Percentiles rank a stretch among this genome's conserved stretches.
Evolutionary conservation across 2,888 invertebrate species (phyloP).

Genomic region (Eudemis profundana): DNA sequence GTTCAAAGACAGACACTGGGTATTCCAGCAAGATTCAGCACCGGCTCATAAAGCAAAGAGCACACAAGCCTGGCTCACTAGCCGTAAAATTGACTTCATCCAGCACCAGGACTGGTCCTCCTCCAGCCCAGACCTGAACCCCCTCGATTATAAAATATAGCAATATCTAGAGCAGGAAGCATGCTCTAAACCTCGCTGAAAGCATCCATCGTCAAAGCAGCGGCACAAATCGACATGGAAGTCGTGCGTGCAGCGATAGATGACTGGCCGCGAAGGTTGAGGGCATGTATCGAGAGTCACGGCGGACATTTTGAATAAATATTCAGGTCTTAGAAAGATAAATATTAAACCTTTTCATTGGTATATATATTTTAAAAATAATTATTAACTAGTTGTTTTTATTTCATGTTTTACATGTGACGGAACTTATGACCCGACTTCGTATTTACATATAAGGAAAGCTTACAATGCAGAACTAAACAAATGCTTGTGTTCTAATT

Average conservation of each 20-base stretch:
- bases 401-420: background rate
- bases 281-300: background rate
- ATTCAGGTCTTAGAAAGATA: background rate
- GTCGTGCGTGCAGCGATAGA: slow-evolving; percentile 8
- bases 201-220: slow-evolving; percentile 2
- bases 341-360: background rate
- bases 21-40: slow-evolving; percentile 37
- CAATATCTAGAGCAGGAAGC: slow-evolving; percentile 25
- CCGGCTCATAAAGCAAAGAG: slow-evolving; percentile 43
- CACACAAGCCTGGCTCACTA: slow-evolving; percentile 43
- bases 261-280: slow-evolving; percentile 8
- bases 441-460: background rate
- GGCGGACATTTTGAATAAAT: background rate
- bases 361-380: background rate
- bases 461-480: no score
- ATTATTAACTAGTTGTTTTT: background rate
- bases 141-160: slow-evolving; percentile 38
- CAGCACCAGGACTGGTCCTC: slow-evolving; percentile 44
- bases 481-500: background rate
- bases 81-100: slow-evolving; percentile 44
- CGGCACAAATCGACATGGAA: slow-evolving; percentile 1
- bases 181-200: slow-evolving; percentile 6
- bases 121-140: slow-evolving; percentile 29
- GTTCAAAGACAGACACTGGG: slow-evolving; percentile 24
- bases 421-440: background rate